Percentiles rank a stretch among this genome's conserved stretches.
Evolutionary conservation across 2,888 invertebrate genomes (phyloP).

Genomic region (Cerastoderma edule): DNA sequence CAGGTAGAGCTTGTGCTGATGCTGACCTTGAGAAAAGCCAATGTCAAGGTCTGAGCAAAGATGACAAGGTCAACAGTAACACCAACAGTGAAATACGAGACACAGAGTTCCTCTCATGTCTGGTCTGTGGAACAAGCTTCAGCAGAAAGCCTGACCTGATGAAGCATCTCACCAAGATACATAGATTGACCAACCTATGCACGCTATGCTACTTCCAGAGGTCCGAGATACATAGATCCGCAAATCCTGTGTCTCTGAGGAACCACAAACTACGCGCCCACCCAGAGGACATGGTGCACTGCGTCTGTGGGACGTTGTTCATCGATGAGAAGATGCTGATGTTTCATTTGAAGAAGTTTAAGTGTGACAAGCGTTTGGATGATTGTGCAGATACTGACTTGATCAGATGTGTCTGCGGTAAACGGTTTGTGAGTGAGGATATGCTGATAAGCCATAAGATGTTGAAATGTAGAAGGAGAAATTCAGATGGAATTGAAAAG

Average conservation of each 20-base stretch:
- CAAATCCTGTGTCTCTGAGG: slow-evolving; percentile 54
- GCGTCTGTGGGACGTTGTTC: slow-evolving; percentile 51
- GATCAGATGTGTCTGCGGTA: slow-evolving; percentile 54
- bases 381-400: slow-evolving; percentile 20
- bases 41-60: neutral
- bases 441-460: slow-evolving; percentile 34
- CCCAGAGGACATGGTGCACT: slow-evolving; percentile 50
- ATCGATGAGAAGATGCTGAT: slow-evolving; percentile 57
- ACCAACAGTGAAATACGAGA: neutral
- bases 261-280: slow-evolving; percentile 53
- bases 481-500: neutral
- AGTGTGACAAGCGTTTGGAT: slow-evolving; percentile 24
- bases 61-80: neutral
- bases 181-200: slow-evolving; percentile 50
- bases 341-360: slow-evolving; percentile 53
- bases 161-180: slow-evolving; percentile 53
- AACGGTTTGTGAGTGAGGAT: slow-evolving; percentile 40
- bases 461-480: slow-evolving; percentile 49
- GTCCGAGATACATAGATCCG: slow-evolving; percentile 39
- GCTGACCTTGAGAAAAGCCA: neutral
- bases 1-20: slow-evolving; percentile 11
- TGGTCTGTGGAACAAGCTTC: slow-evolving; percentile 42
- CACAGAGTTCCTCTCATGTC: slow-evolving; percentile 38
- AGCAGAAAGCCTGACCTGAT: slow-evolving; percentile 30
- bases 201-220: slow-evolving; percentile 50